Conservation (phyloP, 2,888 invertebrate species). For the Drosophila paracracens region DNA sequence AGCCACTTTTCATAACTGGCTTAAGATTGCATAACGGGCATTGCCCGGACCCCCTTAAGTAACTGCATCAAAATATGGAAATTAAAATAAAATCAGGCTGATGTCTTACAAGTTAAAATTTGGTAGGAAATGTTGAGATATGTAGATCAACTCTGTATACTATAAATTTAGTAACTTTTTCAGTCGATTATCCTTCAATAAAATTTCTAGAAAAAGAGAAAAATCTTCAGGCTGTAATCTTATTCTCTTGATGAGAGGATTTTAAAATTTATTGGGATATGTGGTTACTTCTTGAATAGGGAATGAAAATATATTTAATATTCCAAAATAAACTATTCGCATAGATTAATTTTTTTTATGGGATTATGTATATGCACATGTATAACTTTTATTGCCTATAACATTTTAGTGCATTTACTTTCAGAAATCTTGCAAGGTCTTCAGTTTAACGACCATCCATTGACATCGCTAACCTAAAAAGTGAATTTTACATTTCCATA, state of each 20-base stretch:
- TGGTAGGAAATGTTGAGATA: background rate
- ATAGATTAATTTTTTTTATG: background rate
- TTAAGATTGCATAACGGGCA: background rate
- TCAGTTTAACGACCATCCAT: background rate
- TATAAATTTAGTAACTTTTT: accelerated
- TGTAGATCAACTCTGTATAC: background rate
- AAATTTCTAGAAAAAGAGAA: background rate
- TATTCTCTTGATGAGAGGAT: background rate
- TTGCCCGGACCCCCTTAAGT: background rate
- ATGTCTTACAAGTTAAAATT: background rate
- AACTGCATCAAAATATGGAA: background rate
- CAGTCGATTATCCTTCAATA: background rate
- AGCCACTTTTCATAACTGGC: background rate
- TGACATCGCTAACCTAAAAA: background rate
- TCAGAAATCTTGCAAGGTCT: background rate
- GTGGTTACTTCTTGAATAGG: background rate
- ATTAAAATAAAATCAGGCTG: background rate
- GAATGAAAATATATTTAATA: background rate
- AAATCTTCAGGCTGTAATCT: background rate
- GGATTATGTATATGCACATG: background rate
- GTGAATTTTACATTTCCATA: background rate
- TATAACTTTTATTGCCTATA: background rate
- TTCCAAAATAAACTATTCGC: background rate
- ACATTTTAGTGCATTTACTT: background rate
- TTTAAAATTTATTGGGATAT: background rate